Conservation (phyloP, 1,140 invertebrate genomes). For the Matsumurasca onukii region DNA sequence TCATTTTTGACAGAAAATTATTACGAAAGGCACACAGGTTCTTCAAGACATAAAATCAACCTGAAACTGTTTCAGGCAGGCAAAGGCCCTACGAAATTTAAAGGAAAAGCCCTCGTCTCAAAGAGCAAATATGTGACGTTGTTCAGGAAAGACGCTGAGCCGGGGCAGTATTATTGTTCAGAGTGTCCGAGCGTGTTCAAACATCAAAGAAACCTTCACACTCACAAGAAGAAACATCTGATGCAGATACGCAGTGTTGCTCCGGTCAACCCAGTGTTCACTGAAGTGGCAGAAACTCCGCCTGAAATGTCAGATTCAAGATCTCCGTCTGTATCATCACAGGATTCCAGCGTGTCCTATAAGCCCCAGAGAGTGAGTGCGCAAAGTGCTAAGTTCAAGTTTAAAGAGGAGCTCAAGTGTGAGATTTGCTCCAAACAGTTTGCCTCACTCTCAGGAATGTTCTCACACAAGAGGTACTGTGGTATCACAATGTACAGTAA, state of each 20-base stretch:
- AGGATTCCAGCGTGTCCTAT: background rate
- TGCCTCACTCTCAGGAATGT: background rate
- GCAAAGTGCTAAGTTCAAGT: background rate
- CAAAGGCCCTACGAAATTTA: background rate
- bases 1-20: constrained; percentile 43
- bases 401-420: background rate
- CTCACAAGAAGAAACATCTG: constrained; percentile 12
- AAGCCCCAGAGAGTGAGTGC: background rate
- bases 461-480: constrained; percentile 5
- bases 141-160: background rate
- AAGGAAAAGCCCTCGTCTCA: background rate
- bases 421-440: background rate
- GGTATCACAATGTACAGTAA: background rate
- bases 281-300: background rate
- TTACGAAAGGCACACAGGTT: constrained; percentile 42
- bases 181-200: constrained; percentile 14
- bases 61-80: constrained; percentile 22
- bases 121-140: background rate
- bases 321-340: background rate
- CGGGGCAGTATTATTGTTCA: background rate
- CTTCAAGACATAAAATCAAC: constrained; percentile 33
- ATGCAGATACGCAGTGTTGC: background rate
- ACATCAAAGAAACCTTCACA: constrained; percentile 3
- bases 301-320: background rate
- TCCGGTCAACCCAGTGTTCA: background rate